Evolutionary conservation across 2,888 invertebrate species (phyloP).

Genomic region (Polia nebulosa): DNA sequence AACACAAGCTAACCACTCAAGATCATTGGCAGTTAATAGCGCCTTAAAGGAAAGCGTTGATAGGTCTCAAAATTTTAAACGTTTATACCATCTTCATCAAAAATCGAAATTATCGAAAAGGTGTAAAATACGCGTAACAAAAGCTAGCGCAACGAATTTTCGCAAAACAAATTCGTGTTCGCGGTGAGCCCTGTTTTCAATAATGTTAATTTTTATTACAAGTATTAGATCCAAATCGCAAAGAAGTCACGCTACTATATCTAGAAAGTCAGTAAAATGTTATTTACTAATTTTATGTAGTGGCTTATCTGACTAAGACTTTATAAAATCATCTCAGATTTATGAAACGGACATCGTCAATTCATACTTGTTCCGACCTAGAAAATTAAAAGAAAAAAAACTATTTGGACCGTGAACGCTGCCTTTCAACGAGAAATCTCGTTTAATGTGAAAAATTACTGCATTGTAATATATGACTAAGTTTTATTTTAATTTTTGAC

Average conservation of each 20-base stretch:
- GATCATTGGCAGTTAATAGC: too few relatives aligned
- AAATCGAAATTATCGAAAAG: not conserved
- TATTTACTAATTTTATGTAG: conserved; percentile 8
- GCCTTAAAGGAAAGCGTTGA: too few relatives aligned
- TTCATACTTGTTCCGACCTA: conserved; percentile 54
- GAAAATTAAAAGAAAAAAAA: conserved; percentile 58
- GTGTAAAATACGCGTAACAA: not conserved
- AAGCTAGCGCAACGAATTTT: not conserved
- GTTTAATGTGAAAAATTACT: conserved; percentile 33
- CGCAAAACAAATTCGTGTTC: not conserved
- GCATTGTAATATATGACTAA: conserved; percentile 30
- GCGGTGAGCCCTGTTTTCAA: not conserved
- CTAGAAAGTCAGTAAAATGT: not conserved
- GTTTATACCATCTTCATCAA: not conserved
- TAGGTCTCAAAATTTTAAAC: not conserved
- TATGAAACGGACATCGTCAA: conserved; percentile 39
- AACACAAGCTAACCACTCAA: too few relatives aligned
- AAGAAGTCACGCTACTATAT: not conserved
- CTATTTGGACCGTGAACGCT: conserved; percentile 64
- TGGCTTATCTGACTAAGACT: conserved; percentile 20
- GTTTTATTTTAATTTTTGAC: conserved; percentile 49
- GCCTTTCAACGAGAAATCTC: conserved; percentile 62
- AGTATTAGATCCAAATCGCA: not conserved
- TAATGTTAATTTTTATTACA: not conserved
- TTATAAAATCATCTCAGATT: conserved; percentile 22